phyloP scores from a whole-genome alignment of 1,140 invertebrate species.

The Drosophila quadrilineata region DNA sequence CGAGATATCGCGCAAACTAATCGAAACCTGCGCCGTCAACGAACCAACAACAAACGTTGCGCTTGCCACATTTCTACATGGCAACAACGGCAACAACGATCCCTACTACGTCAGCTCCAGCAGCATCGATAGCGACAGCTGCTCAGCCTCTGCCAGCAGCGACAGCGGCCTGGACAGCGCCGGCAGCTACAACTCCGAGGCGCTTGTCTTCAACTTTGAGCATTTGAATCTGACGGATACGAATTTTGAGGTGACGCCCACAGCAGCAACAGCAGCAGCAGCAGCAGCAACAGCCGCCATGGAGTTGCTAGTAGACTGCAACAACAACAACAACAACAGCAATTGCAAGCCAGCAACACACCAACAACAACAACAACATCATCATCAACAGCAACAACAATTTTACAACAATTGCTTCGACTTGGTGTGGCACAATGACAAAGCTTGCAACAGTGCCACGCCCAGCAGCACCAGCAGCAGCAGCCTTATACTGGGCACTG shows the following conservation, averaged over 20 bases:
- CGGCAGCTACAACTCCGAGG: slow-evolving; percentile 64
- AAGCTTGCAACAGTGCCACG: slow-evolving; percentile 42
- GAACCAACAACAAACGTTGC: slow-evolving; percentile 23
- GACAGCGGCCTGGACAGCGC: slow-evolving; percentile 77
- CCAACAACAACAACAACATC: slow-evolving; percentile 29
- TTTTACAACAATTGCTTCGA: slow-evolving; percentile 73
- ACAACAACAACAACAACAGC: slow-evolving; percentile 54
- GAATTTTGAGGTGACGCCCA: slow-evolving; percentile 51
- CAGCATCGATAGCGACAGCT: slow-evolving; percentile 31
- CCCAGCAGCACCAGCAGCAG: slow-evolving; percentile 23
- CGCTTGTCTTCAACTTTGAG: slow-evolving; percentile 78
- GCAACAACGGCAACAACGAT: background rate
- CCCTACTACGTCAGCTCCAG: background rate
- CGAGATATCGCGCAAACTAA: slow-evolving; percentile 79
- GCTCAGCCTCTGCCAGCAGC: slow-evolving; percentile 47
- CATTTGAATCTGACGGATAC: slow-evolving; percentile 74
- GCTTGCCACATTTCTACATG: background rate
- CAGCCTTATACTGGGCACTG: slow-evolving; percentile 64
- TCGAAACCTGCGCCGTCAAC: slow-evolving; percentile 63
- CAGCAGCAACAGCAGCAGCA: slow-evolving; percentile 65
- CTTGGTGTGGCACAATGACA: slow-evolving; percentile 61
- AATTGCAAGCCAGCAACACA: too few relatives aligned
- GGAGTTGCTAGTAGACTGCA: slow-evolving; percentile 67
- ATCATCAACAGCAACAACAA: slow-evolving; percentile 44
- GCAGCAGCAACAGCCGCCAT: slow-evolving; percentile 36